Evolutionary conservation across 2,888 invertebrate genomes (phyloP).

Genomic region (Scaptomyza tumidula): DNA sequence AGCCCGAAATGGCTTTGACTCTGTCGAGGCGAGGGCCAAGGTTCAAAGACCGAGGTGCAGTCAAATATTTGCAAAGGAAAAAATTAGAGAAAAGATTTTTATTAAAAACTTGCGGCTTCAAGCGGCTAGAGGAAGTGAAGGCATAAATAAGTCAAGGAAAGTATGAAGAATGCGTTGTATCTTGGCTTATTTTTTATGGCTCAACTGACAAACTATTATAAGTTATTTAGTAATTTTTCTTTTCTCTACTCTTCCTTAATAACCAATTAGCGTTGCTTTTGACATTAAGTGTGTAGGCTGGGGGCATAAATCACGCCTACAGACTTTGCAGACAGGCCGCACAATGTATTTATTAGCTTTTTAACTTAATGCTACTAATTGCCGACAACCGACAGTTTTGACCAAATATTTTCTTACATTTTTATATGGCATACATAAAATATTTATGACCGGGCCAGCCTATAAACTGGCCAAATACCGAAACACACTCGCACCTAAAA

Average conservation of each 20-base stretch:
- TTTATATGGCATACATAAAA: constrained; percentile 71
- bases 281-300: constrained; percentile 30
- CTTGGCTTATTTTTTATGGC: not conserved
- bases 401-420: constrained; percentile 42
- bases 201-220: constrained; percentile 19
- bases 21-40: constrained; percentile 10
- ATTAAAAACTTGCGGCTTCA: constrained; percentile 41
- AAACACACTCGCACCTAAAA: constrained; percentile 22
- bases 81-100: constrained; percentile 30
- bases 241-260: constrained; percentile 33
- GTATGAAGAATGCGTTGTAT: constrained; percentile 16
- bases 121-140: not conserved
- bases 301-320: constrained; percentile 58
- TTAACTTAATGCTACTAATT: constrained; percentile 73
- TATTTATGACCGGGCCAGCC: constrained; percentile 66
- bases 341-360: constrained; percentile 69
- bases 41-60: constrained; percentile 30
- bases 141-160: not conserved
- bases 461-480: constrained; percentile 60
- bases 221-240: not conserved
- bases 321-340: constrained; percentile 23
- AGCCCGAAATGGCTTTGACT: not conserved
- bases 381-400: constrained; percentile 1
- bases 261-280: constrained; percentile 54
- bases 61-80: constrained; percentile 32